These are phyloP conservation scores for Dioctria rufipes DNA, from an alignment of 2,888 invertebrate genomes.

Conservation along the genomic window DNA sequence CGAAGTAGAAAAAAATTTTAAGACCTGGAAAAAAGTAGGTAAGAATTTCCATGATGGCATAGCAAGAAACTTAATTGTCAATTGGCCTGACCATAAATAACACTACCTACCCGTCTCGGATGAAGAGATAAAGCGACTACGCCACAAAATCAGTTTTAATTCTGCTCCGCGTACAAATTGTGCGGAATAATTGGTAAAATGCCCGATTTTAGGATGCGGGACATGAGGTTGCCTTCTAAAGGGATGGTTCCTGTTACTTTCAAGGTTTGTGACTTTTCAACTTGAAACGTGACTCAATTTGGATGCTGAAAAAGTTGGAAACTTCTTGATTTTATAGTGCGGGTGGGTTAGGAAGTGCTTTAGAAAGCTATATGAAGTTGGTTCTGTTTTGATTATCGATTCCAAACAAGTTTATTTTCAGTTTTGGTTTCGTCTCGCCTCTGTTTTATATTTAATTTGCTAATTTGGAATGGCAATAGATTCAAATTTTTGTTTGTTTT, in stretches of 20 bases:
- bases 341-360: not conserved
- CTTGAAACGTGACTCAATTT: slow-evolving; percentile 58
- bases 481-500: slow-evolving; percentile 36
- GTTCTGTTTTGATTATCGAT: slow-evolving; percentile 41
- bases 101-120: not conserved
- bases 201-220: slow-evolving; percentile 42
- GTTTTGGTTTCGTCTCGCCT: not conserved
- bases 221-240: slow-evolving; percentile 11
- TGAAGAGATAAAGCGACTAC: slow-evolving; percentile 12
- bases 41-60: slow-evolving; percentile 10
- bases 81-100: slow-evolving; percentile 55
- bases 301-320: slow-evolving; percentile 50
- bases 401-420: slow-evolving; percentile 6
- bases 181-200: slow-evolving; percentile 59
- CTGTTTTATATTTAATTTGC: not conserved
- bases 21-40: not conserved
- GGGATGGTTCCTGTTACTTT: slow-evolving; percentile 32
- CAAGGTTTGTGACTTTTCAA: slow-evolving; percentile 55
- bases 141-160: slow-evolving; percentile 52
- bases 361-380: not conserved
- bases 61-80: slow-evolving; percentile 49
- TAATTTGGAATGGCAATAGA: slow-evolving; percentile 15
- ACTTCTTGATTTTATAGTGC: slow-evolving; percentile 51
- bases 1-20: no score
- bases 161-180: slow-evolving; percentile 58